A percentile compares a stretch with the other conserved stretches of the same genome.
Evolutionary conservation across 2,113 vertebrate genomes (phyloP).

Genomic region (Forbesichthys papilliferus): DNA sequence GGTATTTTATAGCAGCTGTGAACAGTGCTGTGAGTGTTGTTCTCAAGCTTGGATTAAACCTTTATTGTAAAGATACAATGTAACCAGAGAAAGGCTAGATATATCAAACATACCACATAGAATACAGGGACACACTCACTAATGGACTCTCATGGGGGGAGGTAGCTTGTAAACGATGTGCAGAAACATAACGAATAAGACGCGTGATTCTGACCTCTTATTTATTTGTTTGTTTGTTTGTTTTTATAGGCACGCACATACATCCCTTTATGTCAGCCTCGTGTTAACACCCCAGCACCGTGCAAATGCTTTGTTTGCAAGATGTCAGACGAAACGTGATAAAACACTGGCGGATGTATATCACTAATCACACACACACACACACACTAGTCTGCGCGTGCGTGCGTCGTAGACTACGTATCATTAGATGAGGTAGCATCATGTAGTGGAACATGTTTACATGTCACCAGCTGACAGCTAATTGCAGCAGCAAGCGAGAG

Average conservation of each 20-base stretch:
- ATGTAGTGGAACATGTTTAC: conserved; percentile 36
- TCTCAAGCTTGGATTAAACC: background rate
- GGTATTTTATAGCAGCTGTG: conserved; percentile 21
- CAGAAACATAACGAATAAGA: conserved; percentile 33
- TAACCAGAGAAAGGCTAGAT: no score
- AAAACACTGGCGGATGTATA: conserved; percentile 20
- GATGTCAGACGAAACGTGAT: conserved; percentile 17
- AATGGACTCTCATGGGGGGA: conserved; percentile 23
- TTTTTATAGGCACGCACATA: conserved; percentile 7
- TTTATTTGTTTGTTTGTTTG: conserved; percentile 41
- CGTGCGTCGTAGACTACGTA: no score
- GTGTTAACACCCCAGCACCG: background rate
- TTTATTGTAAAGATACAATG: no score
- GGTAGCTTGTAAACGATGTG: conserved; percentile 18
- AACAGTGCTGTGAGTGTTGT: conserved; percentile 13
- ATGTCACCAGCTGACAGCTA: conserved; percentile 49
- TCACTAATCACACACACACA: background rate
- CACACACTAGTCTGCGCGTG: background rate
- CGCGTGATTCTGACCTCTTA: conserved; percentile 4
- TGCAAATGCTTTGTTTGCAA: conserved; percentile 3
- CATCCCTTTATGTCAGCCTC: background rate
- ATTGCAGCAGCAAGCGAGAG: conserved; percentile 50
- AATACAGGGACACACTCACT: no score
- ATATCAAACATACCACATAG: no score
- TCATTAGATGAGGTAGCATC: background rate